phyloP scores from a whole-genome alignment of 2,888 invertebrate species.

The Dendrolimus pini region DNA sequence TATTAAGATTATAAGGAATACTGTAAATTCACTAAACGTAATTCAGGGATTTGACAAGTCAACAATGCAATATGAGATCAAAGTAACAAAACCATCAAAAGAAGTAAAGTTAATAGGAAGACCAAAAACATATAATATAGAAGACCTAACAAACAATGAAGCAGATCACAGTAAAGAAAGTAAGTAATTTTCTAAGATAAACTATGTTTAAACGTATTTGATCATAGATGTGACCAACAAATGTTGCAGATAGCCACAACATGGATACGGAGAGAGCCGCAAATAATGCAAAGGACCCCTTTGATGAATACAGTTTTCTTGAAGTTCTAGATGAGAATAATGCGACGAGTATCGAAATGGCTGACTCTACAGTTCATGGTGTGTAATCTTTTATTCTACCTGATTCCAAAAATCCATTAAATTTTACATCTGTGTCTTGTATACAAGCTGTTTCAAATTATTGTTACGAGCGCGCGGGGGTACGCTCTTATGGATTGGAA shows the following conservation, averaged over 20 bases:
- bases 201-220: background rate
- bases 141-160: constrained; percentile 34
- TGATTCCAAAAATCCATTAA: background rate
- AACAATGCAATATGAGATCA: background rate
- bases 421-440: background rate
- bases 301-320: constrained; percentile 36
- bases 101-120: constrained; percentile 41
- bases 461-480: no score
- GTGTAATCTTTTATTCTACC: constrained; percentile 8
- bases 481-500: no score
- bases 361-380: constrained; percentile 11
- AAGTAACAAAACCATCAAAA: constrained; percentile 15
- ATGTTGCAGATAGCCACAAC: constrained; percentile 42
- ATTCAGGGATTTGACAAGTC: background rate
- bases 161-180: constrained; percentile 26
- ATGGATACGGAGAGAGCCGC: constrained; percentile 17
- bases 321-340: constrained; percentile 21
- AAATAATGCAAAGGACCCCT: constrained; percentile 29
- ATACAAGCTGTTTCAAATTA: no score
- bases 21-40: background rate
- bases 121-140: constrained; percentile 49
- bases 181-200: constrained; percentile 32
- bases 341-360: constrained; percentile 2
- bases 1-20: background rate
- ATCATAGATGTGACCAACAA: constrained; percentile 6